Evolutionary conservation across 2,113 vertebrate species (phyloP).

Genomic region (Notothenia coriiceps): DNA sequence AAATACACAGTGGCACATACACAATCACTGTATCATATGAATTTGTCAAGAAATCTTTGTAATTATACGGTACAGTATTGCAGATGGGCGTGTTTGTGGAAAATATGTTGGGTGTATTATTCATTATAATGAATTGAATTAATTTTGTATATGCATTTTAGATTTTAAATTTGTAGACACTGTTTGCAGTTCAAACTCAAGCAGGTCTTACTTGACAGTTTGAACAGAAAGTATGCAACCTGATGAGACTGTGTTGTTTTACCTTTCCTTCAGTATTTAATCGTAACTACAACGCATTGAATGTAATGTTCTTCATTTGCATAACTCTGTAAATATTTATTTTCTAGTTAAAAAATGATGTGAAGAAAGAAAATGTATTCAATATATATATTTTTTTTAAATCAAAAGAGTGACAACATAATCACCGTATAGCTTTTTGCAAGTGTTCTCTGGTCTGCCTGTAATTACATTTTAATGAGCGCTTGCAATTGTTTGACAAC

Average conservation of each 20-base stretch:
- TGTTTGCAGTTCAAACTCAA: neutral
- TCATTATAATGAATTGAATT: too few relatives aligned
- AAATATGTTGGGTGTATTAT: too few relatives aligned
- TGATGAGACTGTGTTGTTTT: neutral
- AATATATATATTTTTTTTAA: neutral
- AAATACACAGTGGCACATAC: too few relatives aligned
- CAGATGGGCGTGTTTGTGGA: too few relatives aligned
- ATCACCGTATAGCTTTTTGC: slow-evolving; percentile 16
- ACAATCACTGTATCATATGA: neutral
- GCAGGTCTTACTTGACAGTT: neutral
- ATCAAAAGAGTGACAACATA: slow-evolving; percentile 27
- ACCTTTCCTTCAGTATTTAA: neutral
- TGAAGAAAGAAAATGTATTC: neutral
- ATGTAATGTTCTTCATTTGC: neutral
- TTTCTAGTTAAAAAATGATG: neutral
- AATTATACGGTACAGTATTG: too few relatives aligned
- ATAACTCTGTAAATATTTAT: neutral
- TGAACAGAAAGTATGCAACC: neutral
- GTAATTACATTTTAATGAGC: slow-evolving; percentile 54
- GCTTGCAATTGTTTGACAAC: slow-evolving; percentile 52
- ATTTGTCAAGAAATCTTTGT: too few relatives aligned
- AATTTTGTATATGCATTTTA: neutral
- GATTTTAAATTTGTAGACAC: neutral
- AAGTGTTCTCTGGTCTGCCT: slow-evolving; percentile 21
- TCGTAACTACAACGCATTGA: neutral